A percentile compares a stretch with the other conserved stretches of the same genome.
These are phyloP conservation scores for Junonia oenone DNA, from an alignment of 2,888 invertebrate species.

Conservation along the genomic window DNA sequence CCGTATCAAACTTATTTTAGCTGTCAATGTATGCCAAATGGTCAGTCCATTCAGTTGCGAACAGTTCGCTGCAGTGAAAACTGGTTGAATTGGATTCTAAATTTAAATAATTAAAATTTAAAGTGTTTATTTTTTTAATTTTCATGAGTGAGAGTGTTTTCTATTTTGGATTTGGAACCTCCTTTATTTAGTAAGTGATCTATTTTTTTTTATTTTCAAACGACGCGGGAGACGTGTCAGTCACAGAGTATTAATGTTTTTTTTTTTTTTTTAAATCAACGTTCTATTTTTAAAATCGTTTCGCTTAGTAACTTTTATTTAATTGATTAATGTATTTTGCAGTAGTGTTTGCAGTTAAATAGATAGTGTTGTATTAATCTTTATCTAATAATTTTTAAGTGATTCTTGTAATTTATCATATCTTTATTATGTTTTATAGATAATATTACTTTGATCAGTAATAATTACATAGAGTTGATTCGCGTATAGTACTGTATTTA, in stretches of 20 bases:
- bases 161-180: slow-evolving; percentile 3
- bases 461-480: neutral
- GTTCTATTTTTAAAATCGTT: neutral
- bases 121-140: neutral
- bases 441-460: neutral
- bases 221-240: slow-evolving; percentile 15
- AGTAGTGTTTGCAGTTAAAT: too few species aligned
- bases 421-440: neutral
- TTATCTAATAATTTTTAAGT: neutral
- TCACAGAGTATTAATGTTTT: slow-evolving; percentile 8
- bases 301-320: neutral
- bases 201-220: slow-evolving; percentile 16
- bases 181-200: slow-evolving; percentile 23
- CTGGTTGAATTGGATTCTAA: slow-evolving; percentile 28
- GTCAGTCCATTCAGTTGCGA: slow-evolving; percentile 34
- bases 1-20: slow-evolving; percentile 23
- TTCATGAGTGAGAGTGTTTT: slow-evolving; percentile 11
- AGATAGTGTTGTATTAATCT: neutral
- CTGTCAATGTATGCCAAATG: slow-evolving; percentile 45
- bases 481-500: too few species aligned
- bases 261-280: neutral
- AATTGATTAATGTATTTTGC: neutral
- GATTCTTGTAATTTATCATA: neutral
- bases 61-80: slow-evolving; percentile 32
- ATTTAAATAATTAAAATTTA: slow-evolving; percentile 6